These are phyloP conservation scores for Argentina silus DNA, from an alignment of 2,797 vertebrate species.

Conservation along the genomic window DNA sequence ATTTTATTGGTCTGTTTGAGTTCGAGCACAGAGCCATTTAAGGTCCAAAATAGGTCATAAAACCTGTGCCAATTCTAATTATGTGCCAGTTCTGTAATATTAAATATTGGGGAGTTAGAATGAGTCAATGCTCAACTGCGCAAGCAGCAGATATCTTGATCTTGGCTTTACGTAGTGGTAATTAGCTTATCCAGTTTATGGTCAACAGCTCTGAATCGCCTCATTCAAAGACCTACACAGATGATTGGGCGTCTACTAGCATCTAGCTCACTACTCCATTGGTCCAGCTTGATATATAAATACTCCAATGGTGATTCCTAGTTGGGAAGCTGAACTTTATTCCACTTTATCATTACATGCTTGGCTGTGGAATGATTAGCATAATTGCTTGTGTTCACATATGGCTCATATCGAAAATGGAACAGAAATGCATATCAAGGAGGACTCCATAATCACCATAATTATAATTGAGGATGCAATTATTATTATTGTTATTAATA, in stretches of 20 bases:
- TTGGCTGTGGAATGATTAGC: conserved; percentile 69
- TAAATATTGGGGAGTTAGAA: conserved; percentile 59
- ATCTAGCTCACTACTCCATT: conserved; percentile 50
- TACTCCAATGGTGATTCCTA: conserved; percentile 49
- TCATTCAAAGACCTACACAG: conserved; percentile 57
- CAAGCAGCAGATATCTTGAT: conserved; percentile 50
- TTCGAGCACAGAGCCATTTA: conserved; percentile 73
- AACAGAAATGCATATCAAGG: conserved; percentile 72
- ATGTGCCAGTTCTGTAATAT: conserved; percentile 64
- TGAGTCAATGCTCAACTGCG: conserved; percentile 51
- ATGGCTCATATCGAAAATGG: conserved; percentile 70
- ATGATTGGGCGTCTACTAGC: conserved; percentile 41
- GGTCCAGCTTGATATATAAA: conserved; percentile 42
- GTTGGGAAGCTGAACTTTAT: conserved; percentile 73
- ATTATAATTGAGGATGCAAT: conserved; percentile 79
- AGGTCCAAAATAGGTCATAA: conserved; percentile 76
- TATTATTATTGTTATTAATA: conserved; percentile 62
- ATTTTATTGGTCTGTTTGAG: conserved; percentile 80
- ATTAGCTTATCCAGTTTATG: conserved; percentile 59
- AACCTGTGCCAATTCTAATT: conserved; percentile 77
- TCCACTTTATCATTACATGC: conserved; percentile 66
- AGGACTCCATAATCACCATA: conserved; percentile 73
- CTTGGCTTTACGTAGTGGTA: conserved; percentile 41
- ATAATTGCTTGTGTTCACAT: conserved; percentile 74
- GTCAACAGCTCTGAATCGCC: conserved; percentile 49